Base-by-base conservation (phyloP, 1,140 invertebrate species). In the Drosophila serrata region DNA sequence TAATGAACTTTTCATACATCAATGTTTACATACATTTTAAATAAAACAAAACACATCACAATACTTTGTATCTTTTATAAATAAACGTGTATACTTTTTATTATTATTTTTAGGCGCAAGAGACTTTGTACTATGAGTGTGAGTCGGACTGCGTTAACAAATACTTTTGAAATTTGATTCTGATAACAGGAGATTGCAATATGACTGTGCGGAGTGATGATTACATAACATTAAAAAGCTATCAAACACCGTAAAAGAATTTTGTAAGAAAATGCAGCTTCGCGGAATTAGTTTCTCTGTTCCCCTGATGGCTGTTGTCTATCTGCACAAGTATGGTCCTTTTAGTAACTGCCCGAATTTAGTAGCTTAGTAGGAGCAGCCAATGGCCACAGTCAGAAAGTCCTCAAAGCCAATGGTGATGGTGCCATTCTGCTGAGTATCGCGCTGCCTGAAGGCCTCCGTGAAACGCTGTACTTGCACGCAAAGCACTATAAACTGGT, bases 401-500 rank as follows among this genome's bases (percentile, higher is more conserved):
- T 98, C 97, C 94, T 98, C 97, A 91, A 98, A 98, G 35, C 92
- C 94, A 87, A 98, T 96, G 5, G 95, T 96, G 53, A 98, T 97
- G 13, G 94, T 93, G 42, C 97, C 97, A 79, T 95, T 95, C 93
- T 95, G 94, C 70, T 96, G 94, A 0, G 94, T 94, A 86, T 98
- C 97, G 19, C 95, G 94, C 46, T 93, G 92, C 82, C 95, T 93
- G 88, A 98, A 98, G 8, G 96, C 96, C 86, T 98, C 97, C 76
- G 95, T 98, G 79, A 98, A 96, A 35, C 95, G 95, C 92, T 98
- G 97, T 51, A 98, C 95, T 93, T 98, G 96, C 13, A 98, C 96
- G 93, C 97, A 98, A 3, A 96, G 91, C 27, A 98, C 96, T 82
- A 98, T 98, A 86, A 98, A 98, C 69, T 96, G 95, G 93, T 98